Evolutionary conservation across 1,140 invertebrate species (phyloP).

Genomic region (Drosophila lacertosa): DNA sequence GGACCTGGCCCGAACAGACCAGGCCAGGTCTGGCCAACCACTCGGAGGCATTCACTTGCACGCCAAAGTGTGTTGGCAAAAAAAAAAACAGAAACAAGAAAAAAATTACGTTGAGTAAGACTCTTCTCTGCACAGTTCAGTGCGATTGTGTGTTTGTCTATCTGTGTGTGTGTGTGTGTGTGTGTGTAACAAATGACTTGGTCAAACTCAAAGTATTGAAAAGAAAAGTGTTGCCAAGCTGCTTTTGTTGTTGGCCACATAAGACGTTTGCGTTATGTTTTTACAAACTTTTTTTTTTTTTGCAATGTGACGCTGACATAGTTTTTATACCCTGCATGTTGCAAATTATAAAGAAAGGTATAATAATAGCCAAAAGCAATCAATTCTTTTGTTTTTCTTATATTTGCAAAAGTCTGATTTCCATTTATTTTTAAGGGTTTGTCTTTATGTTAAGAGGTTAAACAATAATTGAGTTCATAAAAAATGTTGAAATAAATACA

Average conservation of each 20-base stretch:
- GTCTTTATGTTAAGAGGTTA: too few relatives aligned
- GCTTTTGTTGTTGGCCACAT: constrained; percentile 33
- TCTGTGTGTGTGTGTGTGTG: neutral
- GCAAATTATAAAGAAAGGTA: neutral
- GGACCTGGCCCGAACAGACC: constrained; percentile 15
- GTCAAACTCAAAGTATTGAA: constrained; percentile 48
- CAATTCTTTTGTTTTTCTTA: too few relatives aligned
- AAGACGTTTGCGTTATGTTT: constrained; percentile 35
- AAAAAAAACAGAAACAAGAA: constrained; percentile 43
- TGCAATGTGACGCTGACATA: constrained; percentile 72
- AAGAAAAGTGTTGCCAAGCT: constrained; percentile 66
- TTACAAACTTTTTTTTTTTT: constrained; percentile 49
- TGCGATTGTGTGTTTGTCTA: constrained; percentile 2
- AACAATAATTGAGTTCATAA: too few relatives aligned
- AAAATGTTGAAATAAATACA: too few relatives aligned
- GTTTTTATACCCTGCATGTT: constrained; percentile 37
- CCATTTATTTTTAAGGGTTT: neutral
- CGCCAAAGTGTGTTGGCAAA: constrained; percentile 60
- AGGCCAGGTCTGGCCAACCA: constrained; percentile 16
- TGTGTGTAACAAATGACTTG: constrained; percentile 1
- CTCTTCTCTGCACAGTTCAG: constrained; percentile 11
- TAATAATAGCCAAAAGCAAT: too few relatives aligned
- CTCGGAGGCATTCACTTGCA: constrained; percentile 47
- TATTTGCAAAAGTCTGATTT: too few relatives aligned
- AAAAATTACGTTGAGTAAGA: constrained; percentile 47